phyloP scores from a whole-genome alignment of 2,113 vertebrate species.

The Embiotoca jacksoni region DNA sequence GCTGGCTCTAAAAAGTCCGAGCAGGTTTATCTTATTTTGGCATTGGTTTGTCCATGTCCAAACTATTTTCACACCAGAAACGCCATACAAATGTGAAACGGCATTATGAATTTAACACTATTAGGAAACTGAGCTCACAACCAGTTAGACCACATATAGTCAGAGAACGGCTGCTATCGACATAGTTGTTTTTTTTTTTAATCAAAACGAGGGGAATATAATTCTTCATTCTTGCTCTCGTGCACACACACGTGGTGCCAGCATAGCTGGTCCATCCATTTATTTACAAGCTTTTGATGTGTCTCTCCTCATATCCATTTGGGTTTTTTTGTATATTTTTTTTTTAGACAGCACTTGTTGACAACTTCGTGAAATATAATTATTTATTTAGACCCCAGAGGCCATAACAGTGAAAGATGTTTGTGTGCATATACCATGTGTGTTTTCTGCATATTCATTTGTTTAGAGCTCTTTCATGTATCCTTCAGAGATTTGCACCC shows the following conservation, averaged over 20 bases:
- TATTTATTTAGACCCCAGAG: slow-evolving; percentile 37
- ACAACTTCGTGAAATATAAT: slow-evolving; percentile 32
- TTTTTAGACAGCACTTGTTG: slow-evolving; percentile 57
- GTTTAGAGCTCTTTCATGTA: slow-evolving; percentile 55
- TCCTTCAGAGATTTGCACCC: slow-evolving; percentile 50
- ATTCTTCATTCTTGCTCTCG: background rate
- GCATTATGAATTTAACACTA: background rate
- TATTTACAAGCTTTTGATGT: slow-evolving; percentile 41
- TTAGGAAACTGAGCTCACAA: background rate
- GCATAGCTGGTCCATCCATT: slow-evolving; percentile 6
- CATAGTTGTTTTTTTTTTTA: background rate
- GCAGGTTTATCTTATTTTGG: too few species aligned
- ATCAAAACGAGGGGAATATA: background rate
- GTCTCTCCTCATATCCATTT: slow-evolving; percentile 22
- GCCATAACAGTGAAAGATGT: slow-evolving; percentile 28
- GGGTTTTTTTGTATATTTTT: slow-evolving; percentile 4
- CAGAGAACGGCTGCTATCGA: background rate
- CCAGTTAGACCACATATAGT: background rate
- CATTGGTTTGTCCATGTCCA: too few species aligned
- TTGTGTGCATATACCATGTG: slow-evolving; percentile 19
- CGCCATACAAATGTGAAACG: too few species aligned
- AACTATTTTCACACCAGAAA: background rate
- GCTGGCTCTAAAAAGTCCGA: too few species aligned
- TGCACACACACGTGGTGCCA: background rate
- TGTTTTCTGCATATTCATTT: slow-evolving; percentile 60